These are phyloP conservation scores for Ophion ventricosus DNA, from an alignment of 2,888 invertebrate species.

Conservation along the genomic window DNA sequence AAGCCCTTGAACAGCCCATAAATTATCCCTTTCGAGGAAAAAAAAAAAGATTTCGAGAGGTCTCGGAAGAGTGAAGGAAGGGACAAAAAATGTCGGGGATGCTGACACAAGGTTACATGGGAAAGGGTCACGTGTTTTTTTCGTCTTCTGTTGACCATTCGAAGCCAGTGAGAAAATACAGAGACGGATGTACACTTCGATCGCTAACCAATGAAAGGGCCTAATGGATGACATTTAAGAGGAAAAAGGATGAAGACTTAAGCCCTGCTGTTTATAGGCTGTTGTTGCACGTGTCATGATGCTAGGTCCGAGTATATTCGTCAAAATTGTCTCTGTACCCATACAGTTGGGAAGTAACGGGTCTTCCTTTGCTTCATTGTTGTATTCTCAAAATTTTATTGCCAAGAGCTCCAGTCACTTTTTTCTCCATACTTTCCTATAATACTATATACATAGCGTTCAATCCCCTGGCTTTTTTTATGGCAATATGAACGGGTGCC, in stretches of 20 bases:
- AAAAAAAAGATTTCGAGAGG: slow-evolving; percentile 29
- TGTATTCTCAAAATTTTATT: slow-evolving; percentile 67
- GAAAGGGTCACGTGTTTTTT: slow-evolving; percentile 58
- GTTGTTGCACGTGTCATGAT: neutral
- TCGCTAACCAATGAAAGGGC: slow-evolving; percentile 24
- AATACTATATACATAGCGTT: slow-evolving; percentile 64
- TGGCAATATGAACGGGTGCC: slow-evolving; percentile 77
- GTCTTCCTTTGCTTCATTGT: slow-evolving; percentile 72
- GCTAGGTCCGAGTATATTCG: slow-evolving; percentile 69
- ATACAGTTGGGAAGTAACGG: slow-evolving; percentile 71
- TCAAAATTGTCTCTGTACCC: slow-evolving; percentile 69
- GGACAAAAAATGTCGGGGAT: slow-evolving; percentile 27
- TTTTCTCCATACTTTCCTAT: slow-evolving; percentile 52
- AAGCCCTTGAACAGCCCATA: slow-evolving; percentile 46
- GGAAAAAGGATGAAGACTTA: neutral
- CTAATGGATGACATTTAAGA: neutral
- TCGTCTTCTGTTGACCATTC: slow-evolving; percentile 3
- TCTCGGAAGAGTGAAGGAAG: slow-evolving; percentile 43
- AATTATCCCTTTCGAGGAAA: slow-evolving; percentile 41
- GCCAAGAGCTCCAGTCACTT: slow-evolving; percentile 53
- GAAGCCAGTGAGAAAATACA: slow-evolving; percentile 30
- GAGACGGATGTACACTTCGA: neutral
- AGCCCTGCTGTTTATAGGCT: neutral
- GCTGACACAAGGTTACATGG: slow-evolving; percentile 24
- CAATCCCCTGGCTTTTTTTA: slow-evolving; percentile 71